These are phyloP conservation scores for Drosophila triauraria DNA, from an alignment of 1,140 invertebrate genomes.

Conservation along the genomic window DNA sequence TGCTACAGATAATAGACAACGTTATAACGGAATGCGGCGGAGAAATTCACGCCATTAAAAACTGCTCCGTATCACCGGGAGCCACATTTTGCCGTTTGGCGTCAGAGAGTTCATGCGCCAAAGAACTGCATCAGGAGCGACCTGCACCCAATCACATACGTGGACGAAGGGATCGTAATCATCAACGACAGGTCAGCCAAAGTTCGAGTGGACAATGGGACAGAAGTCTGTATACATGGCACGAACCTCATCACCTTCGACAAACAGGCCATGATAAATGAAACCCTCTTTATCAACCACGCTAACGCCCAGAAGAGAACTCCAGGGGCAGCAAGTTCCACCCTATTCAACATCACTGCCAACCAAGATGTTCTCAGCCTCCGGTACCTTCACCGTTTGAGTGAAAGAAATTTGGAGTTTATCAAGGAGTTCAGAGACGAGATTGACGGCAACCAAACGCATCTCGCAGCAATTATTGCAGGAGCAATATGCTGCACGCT, in stretches of 20 bases:
- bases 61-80: too few species aligned
- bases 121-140: too few species aligned
- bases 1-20: constrained; percentile 1
- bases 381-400: not conserved
- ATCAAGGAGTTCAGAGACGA: not conserved
- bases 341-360: constrained; percentile 8
- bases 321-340: too few species aligned
- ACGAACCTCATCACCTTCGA: constrained; percentile 27
- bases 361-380: not conserved
- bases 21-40: constrained; percentile 1
- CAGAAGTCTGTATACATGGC: constrained; percentile 13
- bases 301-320: too few species aligned
- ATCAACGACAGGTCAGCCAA: constrained; percentile 19
- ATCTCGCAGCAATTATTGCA: too few species aligned
- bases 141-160: not conserved
- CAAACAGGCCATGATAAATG: constrained; percentile 26
- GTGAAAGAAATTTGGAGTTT: constrained; percentile 11
- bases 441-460: too few species aligned
- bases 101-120: too few species aligned
- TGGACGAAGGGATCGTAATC: not conserved
- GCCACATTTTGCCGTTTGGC: too few species aligned
- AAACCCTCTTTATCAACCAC: too few species aligned
- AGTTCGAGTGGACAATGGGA: constrained; percentile 27
- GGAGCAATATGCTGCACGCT: too few species aligned
- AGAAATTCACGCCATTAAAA: constrained; percentile 18